These are phyloP conservation scores for Oncopeltus fasciatus DNA, from an alignment of 1,140 invertebrate genomes.

Conservation along the genomic window DNA sequence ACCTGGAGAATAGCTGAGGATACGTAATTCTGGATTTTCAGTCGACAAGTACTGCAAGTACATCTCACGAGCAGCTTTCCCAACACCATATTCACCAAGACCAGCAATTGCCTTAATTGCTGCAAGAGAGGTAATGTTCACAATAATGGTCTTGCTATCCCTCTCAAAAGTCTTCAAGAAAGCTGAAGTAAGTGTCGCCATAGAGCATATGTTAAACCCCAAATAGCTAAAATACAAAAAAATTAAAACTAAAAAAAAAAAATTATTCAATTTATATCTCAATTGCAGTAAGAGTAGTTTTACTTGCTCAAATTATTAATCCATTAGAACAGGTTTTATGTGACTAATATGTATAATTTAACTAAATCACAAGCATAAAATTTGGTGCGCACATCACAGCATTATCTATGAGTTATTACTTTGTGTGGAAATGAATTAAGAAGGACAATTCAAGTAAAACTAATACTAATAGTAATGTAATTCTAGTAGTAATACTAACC, in stretches of 20 bases:
- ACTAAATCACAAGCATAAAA: too few relatives aligned
- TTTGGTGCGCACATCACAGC: too few relatives aligned
- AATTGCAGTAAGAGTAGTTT: not conserved
- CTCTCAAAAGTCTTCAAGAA: constrained; percentile 46
- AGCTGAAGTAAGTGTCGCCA: constrained; percentile 57
- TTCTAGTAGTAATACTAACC: too few relatives aligned
- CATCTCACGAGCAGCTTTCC: constrained; percentile 84
- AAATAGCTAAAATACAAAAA: constrained; percentile 24
- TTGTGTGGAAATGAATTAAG: too few relatives aligned
- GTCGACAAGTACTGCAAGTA: constrained; percentile 68
- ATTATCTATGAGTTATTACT: too few relatives aligned
- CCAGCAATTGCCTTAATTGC: constrained; percentile 61
- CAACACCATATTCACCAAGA: constrained; percentile 66
- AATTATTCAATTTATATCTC: not conserved
- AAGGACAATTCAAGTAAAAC: too few relatives aligned
- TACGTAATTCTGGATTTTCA: constrained; percentile 58
- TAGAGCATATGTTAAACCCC: constrained; percentile 30
- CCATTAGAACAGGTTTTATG: not conserved
- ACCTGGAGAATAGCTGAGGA: constrained; percentile 87
- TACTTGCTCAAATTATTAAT: not conserved
- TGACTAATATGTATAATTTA: not conserved
- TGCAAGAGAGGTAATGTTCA: constrained; percentile 79
- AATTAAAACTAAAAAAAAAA: not conserved
- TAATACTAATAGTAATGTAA: too few relatives aligned
- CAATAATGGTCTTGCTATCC: constrained; percentile 39